Evolutionary conservation across 2,797 vertebrate genomes (phyloP).

Genomic region (Myotis daubentonii): DNA sequence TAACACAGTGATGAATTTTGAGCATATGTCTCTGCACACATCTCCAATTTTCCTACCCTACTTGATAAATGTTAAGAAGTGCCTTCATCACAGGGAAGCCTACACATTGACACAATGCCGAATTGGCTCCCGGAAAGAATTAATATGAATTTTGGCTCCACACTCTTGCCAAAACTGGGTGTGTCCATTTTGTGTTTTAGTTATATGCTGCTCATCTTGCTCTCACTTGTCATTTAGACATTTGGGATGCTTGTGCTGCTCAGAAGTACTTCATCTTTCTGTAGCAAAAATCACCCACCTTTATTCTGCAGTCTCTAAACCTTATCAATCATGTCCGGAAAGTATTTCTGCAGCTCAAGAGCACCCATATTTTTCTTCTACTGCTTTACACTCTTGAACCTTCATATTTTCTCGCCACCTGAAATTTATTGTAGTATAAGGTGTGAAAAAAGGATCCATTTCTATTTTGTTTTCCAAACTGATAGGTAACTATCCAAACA

Average conservation of each 20-base stretch:
- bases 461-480: constrained; percentile 2
- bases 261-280: neutral
- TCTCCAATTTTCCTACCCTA: neutral
- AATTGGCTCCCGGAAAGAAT: neutral
- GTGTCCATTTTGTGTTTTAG: neutral
- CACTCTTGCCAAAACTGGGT: neutral
- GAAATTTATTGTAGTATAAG: neutral
- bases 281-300: neutral
- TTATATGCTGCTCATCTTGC: neutral
- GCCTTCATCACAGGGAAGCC: neutral
- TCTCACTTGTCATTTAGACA: neutral
- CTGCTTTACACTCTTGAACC: neutral
- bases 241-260: neutral
- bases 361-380: neutral
- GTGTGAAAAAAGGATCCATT: neutral
- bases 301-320: neutral
- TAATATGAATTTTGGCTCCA: neutral
- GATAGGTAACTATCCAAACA: neutral
- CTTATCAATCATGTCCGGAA: neutral
- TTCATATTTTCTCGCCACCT: constrained; percentile 10
- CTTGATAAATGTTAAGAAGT: neutral
- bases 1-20: neutral
- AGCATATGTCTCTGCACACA: neutral
- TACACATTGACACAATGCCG: accelerated
- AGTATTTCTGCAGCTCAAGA: neutral